Conservation (phyloP, 1,140 invertebrate species). For the Drosophila grimshawi region DNA sequence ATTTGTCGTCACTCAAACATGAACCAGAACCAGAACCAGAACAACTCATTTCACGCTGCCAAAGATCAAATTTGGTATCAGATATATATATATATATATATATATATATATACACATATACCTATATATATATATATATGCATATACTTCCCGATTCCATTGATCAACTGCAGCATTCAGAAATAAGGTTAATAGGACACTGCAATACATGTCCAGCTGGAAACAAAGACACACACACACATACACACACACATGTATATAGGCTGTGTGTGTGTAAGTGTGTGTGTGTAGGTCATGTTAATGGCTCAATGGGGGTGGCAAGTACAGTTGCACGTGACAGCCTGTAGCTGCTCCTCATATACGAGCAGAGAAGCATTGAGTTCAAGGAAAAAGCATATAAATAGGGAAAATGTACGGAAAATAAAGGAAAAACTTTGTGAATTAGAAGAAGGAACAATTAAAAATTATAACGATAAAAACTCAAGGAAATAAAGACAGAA, state of each 20-base stretch:
- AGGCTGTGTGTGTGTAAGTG: not conserved
- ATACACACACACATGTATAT: conserved; percentile 1
- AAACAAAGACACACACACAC: not conserved
- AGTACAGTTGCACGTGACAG: conserved; percentile 20
- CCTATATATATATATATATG: not conserved
- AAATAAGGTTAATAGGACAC: conserved; percentile 44
- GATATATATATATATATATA: not conserved
- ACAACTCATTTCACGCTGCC: conserved; percentile 12
- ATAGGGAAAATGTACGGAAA: not conserved
- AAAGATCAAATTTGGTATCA: not conserved
- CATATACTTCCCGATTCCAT: conserved; percentile 20
- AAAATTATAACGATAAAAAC: too few species aligned
- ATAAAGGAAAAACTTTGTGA: too few species aligned
- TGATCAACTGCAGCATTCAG: conserved; percentile 31
- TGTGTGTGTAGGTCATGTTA: conserved; percentile 52
- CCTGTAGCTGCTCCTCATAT: conserved; percentile 16
- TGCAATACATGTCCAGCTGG: conserved; percentile 17
- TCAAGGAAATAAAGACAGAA: too few species aligned
- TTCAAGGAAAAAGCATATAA: not conserved
- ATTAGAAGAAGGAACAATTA: too few species aligned
- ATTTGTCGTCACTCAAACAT: conserved; percentile 21
- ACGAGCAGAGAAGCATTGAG: not conserved
- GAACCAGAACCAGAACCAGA: not conserved
- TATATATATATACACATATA: not conserved
- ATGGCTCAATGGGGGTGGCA: conserved; percentile 20